phyloP scores from a whole-genome alignment of 1,140 invertebrate species.

The Agrypnia vestita region DNA sequence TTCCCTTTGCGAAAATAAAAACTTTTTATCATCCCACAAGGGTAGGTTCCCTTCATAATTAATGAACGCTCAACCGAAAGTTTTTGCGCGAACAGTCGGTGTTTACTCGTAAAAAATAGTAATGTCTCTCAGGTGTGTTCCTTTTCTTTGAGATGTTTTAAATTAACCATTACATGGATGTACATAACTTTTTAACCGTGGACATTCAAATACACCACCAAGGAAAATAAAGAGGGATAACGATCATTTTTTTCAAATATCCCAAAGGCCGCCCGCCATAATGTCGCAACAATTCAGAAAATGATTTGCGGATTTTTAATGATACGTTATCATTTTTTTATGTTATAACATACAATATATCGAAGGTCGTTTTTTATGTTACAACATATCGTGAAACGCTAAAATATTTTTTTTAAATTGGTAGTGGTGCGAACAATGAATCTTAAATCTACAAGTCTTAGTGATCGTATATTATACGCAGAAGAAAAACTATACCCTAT shows the following conservation, averaged over 20 bases:
- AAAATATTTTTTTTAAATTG: no score
- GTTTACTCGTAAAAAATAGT: conserved; percentile 36
- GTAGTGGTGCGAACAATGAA: no score
- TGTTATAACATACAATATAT: neutral
- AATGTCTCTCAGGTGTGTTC: conserved; percentile 17
- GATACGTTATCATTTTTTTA: neutral
- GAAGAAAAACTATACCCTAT: no score
- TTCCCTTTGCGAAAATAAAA: neutral
- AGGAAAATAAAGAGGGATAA: neutral
- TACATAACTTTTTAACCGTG: conserved; percentile 22
- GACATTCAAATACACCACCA: neutral
- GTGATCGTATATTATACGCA: no score
- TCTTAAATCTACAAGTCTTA: no score
- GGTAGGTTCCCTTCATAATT: conserved; percentile 15
- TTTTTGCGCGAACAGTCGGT: neutral
- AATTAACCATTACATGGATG: conserved; percentile 9
- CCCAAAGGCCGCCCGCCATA: neutral
- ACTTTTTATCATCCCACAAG: neutral
- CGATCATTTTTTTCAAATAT: neutral
- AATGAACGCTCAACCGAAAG: conserved; percentile 32
- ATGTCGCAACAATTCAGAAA: neutral
- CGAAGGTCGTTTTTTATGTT: no score
- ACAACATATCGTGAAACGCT: no score
- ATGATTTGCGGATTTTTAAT: neutral
- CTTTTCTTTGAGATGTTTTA: neutral